Evolutionary conservation across 2,797 vertebrate genomes (phyloP).

Genomic region (Propithecus perrieri): DNA sequence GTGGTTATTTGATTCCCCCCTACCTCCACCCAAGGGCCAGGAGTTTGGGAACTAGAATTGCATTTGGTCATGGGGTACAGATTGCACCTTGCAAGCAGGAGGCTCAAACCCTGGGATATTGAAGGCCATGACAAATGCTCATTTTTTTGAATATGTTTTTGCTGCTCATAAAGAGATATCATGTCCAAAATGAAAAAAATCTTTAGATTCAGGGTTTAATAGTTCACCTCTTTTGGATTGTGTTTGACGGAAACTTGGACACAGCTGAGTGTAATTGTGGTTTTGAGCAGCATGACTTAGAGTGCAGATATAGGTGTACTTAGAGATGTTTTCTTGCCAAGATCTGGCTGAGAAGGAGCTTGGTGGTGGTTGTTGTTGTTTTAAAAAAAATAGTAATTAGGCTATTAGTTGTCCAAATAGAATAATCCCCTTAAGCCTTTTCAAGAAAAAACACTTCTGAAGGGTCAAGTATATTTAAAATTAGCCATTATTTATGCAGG

Average conservation of each 20-base stretch:
- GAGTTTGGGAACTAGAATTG: background rate
- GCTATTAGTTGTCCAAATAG: conserved; percentile 61
- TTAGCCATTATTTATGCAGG: conserved; percentile 23
- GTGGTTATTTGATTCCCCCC: background rate
- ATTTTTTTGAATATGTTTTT: background rate
- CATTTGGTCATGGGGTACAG: background rate
- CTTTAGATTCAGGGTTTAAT: background rate
- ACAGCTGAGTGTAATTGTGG: background rate
- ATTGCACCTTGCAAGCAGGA: background rate
- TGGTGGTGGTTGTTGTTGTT: background rate
- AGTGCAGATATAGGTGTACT: background rate
- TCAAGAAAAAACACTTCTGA: conserved; percentile 70
- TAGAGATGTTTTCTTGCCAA: conserved; percentile 54
- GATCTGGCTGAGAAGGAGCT: conserved; percentile 33
- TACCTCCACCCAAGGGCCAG: background rate
- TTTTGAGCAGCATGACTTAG: background rate
- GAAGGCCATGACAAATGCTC: background rate
- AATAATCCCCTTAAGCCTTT: conserved; percentile 60
- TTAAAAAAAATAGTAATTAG: conserved; percentile 38
- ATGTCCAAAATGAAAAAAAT: background rate
- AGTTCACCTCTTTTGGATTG: conserved; percentile 29
- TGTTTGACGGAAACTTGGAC: conserved; percentile 22
- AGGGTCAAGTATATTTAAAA: conserved; percentile 65
- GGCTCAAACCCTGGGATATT: background rate
- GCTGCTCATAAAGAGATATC: background rate